Conservation (phyloP, 2,888 invertebrate species). For the Cremastinae sp. region DNA sequence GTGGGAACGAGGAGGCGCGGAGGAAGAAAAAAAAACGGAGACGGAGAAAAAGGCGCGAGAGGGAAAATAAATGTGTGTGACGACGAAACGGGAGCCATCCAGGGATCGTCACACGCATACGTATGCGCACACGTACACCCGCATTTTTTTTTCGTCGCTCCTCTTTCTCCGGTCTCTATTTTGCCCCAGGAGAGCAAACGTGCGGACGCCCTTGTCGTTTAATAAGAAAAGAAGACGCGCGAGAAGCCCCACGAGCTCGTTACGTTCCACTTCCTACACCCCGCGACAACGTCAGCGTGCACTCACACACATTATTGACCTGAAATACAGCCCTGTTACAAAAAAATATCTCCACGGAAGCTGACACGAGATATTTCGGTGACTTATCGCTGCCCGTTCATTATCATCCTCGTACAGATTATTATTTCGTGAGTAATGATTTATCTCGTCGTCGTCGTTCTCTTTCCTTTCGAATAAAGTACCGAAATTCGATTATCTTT, state of each 20-base stretch:
- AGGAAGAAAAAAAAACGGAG: constrained; percentile 33
- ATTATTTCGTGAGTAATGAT: constrained; percentile 36
- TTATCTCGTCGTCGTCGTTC: neutral
- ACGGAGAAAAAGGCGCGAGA: constrained; percentile 40
- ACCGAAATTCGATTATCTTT: no score
- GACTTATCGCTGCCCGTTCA: constrained; percentile 54
- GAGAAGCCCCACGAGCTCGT: constrained; percentile 61
- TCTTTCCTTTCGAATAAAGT: neutral
- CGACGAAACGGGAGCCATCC: constrained; percentile 57
- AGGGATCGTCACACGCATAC: constrained; percentile 34
- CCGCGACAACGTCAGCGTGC: constrained; percentile 32
- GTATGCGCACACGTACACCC: neutral
- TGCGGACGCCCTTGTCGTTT: constrained; percentile 59
- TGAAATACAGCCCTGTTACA: constrained; percentile 48
- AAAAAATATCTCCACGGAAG: constrained; percentile 49
- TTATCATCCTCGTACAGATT: constrained; percentile 49
- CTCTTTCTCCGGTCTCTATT: constrained; percentile 12
- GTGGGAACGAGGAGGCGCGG: constrained; percentile 31
- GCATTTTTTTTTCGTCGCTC: constrained; percentile 5
- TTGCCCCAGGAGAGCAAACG: constrained; percentile 41
- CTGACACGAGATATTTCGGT: constrained; percentile 45
- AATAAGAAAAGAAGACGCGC: constrained; percentile 61
- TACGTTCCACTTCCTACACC: constrained; percentile 59
- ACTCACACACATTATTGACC: constrained; percentile 12
- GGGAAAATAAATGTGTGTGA: constrained; percentile 49